These are phyloP conservation scores for Cydia fagiglandana DNA, from an alignment of 1,140 invertebrate genomes.

Conservation along the genomic window DNA sequence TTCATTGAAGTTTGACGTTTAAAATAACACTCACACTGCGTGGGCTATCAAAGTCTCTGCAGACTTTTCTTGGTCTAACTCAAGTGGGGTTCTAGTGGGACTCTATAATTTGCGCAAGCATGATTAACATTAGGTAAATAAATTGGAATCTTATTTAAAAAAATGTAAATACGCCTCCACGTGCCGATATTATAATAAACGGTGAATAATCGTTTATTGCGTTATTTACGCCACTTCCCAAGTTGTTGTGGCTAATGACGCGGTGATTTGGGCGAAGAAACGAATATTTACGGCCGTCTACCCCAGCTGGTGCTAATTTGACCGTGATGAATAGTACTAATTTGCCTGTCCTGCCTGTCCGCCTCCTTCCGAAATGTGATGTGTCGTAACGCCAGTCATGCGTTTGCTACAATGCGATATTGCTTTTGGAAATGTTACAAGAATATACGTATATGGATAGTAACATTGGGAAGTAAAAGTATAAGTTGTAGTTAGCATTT, in stretches of 20 bases:
- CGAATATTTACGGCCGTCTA: slow-evolving; percentile 12
- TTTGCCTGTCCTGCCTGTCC: background rate
- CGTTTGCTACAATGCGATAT: background rate
- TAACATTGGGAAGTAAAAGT: too few relatives aligned
- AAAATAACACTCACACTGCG: too few relatives aligned
- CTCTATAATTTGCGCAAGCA: background rate
- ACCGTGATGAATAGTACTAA: slow-evolving; percentile 17
- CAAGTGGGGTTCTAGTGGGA: too few relatives aligned
- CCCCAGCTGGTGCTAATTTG: slow-evolving; percentile 22
- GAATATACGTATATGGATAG: too few relatives aligned
- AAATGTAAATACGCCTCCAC: background rate
- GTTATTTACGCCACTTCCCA: slow-evolving; percentile 2
- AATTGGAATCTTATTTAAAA: background rate
- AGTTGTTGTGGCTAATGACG: slow-evolving; percentile 11
- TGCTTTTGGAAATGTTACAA: background rate
- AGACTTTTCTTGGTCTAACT: too few relatives aligned
- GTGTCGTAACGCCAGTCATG: background rate
- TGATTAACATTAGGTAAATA: background rate
- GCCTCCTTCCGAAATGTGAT: slow-evolving; percentile 9
- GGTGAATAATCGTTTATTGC: background rate
- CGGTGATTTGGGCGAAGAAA: slow-evolving; percentile 14
- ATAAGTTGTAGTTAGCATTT: too few relatives aligned
- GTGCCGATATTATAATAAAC: background rate
- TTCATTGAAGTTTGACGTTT: too few relatives aligned
- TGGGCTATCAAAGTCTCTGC: too few relatives aligned